A percentile compares a stretch with the other conserved stretches of the same genome.
These are phyloP conservation scores for Drosophila robusta DNA, from an alignment of 2,888 invertebrate genomes.

Conservation along the genomic window DNA sequence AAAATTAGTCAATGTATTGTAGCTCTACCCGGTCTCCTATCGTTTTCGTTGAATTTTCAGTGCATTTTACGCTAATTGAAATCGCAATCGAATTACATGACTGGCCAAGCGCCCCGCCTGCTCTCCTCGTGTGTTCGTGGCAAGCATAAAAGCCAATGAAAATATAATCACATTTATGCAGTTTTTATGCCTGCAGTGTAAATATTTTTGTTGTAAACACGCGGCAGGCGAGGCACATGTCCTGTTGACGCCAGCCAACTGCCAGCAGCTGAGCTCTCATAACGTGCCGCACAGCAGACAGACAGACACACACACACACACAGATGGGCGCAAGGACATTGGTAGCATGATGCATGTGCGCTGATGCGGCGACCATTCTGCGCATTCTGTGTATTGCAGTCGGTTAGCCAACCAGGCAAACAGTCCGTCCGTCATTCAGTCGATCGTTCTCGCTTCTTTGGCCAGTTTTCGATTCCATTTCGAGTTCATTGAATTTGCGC, in stretches of 20 bases:
- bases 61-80: conserved; percentile 80
- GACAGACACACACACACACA: conserved; percentile 13
- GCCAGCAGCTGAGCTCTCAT: conserved; percentile 30
- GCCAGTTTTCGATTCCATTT: conserved; percentile 67
- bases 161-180: conserved; percentile 81
- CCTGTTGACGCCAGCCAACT: conserved; percentile 31
- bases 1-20: conserved; percentile 28
- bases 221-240: conserved; percentile 30
- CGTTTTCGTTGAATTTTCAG: conserved; percentile 36
- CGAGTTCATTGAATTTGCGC: conserved; percentile 80
- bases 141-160: conserved; percentile 69
- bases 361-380: conserved; percentile 21
- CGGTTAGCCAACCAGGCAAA: conserved; percentile 21
- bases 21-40: conserved; percentile 8
- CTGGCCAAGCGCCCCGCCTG: conserved; percentile 20
- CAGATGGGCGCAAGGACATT: conserved; percentile 18
- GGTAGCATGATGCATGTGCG: conserved; percentile 4
- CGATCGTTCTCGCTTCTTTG: conserved; percentile 16
- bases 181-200: conserved; percentile 81
- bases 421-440: conserved; percentile 17
- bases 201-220: conserved; percentile 76
- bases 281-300: conserved; percentile 19
- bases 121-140: conserved; percentile 2
- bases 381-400: conserved; percentile 31
- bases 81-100: conserved; percentile 79